A percentile compares a stretch with the other conserved stretches of the same genome.
These are phyloP conservation scores for Chelonoidis abingdonii DNA, from an alignment of 2,113 vertebrate genomes.

Conservation along the genomic window DNA sequence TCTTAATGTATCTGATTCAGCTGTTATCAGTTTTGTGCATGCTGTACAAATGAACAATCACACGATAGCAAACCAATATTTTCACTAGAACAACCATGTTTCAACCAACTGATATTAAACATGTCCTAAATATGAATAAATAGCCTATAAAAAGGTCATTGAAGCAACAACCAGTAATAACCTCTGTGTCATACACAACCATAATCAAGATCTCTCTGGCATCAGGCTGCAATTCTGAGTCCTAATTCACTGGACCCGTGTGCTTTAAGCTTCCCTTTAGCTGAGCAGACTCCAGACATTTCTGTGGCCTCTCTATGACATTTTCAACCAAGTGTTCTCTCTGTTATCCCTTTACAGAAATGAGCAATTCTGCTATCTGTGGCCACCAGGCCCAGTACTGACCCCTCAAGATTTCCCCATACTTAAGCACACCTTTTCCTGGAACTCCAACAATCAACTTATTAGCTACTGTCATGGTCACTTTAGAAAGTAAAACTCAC, in stretches of 20 bases:
- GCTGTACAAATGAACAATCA: neutral
- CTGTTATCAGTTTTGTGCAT: neutral
- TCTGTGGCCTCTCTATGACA: neutral
- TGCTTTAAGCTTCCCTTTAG: neutral
- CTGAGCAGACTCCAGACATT: neutral
- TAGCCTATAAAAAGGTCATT: neutral
- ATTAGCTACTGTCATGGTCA: neutral
- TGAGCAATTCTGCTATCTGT: neutral
- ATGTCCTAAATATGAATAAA: neutral
- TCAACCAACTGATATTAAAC: neutral
- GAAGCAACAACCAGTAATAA: neutral
- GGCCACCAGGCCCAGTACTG: neutral
- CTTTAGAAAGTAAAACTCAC: neutral
- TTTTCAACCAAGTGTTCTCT: neutral
- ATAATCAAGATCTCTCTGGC: neutral
- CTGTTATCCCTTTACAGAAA: neutral
- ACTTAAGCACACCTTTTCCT: neutral
- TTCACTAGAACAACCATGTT: constrained; percentile 31
- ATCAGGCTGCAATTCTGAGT: neutral
- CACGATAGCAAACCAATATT: neutral
- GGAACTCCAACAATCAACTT: neutral
- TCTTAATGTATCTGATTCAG: constrained; percentile 19
- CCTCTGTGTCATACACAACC: neutral
- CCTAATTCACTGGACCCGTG: neutral
- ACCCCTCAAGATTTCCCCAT: neutral